Conservation (phyloP, 2,888 invertebrate genomes). For the Drosophila robusta region DNA sequence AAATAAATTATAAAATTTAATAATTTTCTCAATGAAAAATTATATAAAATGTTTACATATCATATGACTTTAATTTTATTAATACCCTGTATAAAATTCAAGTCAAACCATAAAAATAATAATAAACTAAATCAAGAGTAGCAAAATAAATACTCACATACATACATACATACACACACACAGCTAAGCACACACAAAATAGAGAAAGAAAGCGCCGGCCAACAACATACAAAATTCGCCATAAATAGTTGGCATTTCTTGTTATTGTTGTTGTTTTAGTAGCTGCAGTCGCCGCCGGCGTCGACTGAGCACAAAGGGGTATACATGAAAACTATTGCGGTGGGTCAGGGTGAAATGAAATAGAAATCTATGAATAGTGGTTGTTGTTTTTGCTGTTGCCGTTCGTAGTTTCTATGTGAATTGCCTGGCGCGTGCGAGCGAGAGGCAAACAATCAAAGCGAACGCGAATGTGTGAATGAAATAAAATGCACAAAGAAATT, state of each 20-base stretch:
- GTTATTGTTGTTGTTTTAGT: slow-evolving; percentile 40
- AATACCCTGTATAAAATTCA: slow-evolving; percentile 25
- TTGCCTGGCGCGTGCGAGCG: slow-evolving; percentile 21
- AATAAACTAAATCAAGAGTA: slow-evolving; percentile 53
- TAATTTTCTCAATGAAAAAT: background rate
- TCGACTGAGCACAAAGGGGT: slow-evolving; percentile 50
- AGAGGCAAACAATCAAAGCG: slow-evolving; percentile 21
- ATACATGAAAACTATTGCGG: slow-evolving; percentile 76
- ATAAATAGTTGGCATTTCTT: slow-evolving; percentile 70
- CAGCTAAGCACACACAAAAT: slow-evolving; percentile 10
- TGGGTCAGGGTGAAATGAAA: slow-evolving; percentile 79
- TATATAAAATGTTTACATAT: background rate
- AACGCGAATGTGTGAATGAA: slow-evolving; percentile 46
- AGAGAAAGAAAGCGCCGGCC: slow-evolving; percentile 63
- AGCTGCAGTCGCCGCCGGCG: slow-evolving; percentile 34
- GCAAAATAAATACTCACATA: slow-evolving; percentile 4
- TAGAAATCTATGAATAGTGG: slow-evolving; percentile 77
- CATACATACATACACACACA: slow-evolving; percentile 12
- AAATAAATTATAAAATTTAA: background rate
- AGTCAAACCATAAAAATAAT: slow-evolving; percentile 20
- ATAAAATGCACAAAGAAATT: slow-evolving; percentile 40
- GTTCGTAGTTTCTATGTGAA: slow-evolving; percentile 31
- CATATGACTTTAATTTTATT: background rate
- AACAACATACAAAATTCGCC: slow-evolving; percentile 61
- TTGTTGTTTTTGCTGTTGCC: slow-evolving; percentile 16